These are phyloP conservation scores for Sapajus apella DNA, from an alignment of 2,113 vertebrate species.

Conservation along the genomic window DNA sequence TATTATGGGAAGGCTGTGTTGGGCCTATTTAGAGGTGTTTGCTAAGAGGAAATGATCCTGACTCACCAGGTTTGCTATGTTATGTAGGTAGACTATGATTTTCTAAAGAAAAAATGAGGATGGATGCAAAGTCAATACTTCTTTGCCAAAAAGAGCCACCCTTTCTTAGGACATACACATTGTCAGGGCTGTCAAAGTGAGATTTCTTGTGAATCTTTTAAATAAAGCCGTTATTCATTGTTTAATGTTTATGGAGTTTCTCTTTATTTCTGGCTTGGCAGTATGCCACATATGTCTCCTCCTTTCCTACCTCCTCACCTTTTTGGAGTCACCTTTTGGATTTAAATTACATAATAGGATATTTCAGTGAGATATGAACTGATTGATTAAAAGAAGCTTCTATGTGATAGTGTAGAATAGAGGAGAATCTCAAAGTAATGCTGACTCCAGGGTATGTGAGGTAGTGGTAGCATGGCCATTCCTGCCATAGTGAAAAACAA, in stretches of 20 bases:
- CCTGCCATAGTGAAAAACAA: not conserved
- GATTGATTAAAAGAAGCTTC: not conserved
- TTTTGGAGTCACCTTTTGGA: not conserved
- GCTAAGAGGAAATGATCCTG: slow-evolving; percentile 62
- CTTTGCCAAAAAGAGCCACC: not conserved
- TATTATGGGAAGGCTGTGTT: slow-evolving; percentile 40
- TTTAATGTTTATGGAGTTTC: slow-evolving; percentile 27
- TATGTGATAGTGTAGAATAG: not conserved
- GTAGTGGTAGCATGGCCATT: not conserved
- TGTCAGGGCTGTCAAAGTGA: not conserved
- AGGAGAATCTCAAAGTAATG: not conserved
- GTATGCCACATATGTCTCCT: not conserved
- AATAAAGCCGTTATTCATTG: slow-evolving; percentile 3
- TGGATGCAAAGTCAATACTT: slow-evolving; percentile 6
- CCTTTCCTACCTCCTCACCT: not conserved
- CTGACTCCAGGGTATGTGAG: not conserved
- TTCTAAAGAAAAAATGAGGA: slow-evolving; percentile 33
- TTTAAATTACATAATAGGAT: slow-evolving; percentile 27
- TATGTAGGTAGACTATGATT: slow-evolving; percentile 62
- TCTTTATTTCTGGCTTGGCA: slow-evolving; percentile 38
- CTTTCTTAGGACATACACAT: not conserved
- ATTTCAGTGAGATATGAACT: slow-evolving; percentile 23
- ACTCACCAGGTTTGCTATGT: slow-evolving; percentile 64
- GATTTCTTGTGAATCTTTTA: not conserved
- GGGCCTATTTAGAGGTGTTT: slow-evolving; percentile 59